phyloP scores from a whole-genome alignment of 2,797 vertebrate species.

The Falco cherrug region DNA sequence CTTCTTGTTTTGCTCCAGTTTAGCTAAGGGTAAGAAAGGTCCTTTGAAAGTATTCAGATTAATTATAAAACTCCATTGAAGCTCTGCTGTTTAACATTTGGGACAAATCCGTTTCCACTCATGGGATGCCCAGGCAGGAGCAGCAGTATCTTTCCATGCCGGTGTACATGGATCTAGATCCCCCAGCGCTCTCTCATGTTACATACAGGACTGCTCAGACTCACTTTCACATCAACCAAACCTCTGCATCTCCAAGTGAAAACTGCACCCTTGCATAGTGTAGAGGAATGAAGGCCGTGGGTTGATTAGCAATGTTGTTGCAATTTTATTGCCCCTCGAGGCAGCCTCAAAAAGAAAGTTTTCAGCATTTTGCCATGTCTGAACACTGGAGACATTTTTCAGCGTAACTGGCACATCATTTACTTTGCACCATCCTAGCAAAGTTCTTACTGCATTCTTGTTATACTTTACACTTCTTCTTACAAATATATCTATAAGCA shows the following conservation, averaged over 20 bases:
- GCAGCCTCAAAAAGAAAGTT: no score
- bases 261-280: neutral
- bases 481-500: no score
- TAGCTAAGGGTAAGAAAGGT: neutral
- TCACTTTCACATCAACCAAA: neutral
- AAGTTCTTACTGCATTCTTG: no score
- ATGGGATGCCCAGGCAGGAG: neutral
- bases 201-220: neutral
- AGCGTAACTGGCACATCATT: no score
- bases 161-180: neutral
- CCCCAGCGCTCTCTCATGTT: neutral
- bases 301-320: no score
- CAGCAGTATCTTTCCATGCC: fast-evolving
- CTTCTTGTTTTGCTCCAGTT: neutral
- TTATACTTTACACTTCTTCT: no score
- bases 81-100: neutral
- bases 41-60: neutral
- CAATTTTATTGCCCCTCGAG: no score
- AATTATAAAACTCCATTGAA: neutral
- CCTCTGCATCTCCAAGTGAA: neutral
- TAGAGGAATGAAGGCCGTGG: no score
- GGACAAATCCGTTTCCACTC: neutral
- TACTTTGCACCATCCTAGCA: no score
- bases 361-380: no score
- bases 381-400: no score